Percentiles rank a stretch among this genome's conserved stretches.
These are phyloP conservation scores for Acrocephalus arundinaceus DNA, from an alignment of 2,113 vertebrate species.

Conservation along the genomic window DNA sequence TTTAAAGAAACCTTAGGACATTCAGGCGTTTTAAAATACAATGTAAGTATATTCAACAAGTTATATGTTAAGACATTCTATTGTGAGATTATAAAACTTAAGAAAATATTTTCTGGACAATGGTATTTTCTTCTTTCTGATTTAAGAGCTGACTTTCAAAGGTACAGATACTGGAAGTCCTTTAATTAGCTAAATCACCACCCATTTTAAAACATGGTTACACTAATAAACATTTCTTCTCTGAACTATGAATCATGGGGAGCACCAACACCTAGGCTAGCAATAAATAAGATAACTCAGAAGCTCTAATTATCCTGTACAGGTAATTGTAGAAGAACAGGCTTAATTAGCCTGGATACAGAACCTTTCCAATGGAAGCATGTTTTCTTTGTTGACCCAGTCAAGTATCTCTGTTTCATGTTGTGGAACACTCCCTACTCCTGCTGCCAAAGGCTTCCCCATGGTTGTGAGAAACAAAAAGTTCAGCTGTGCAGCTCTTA, in stretches of 20 bases:
- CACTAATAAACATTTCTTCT: background rate
- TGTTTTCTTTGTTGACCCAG: background rate
- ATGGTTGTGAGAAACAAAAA: background rate
- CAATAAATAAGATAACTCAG: background rate
- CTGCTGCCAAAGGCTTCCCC: background rate
- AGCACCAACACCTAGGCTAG: background rate
- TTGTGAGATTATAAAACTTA: background rate
- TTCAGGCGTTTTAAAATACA: background rate
- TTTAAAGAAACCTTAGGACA: background rate
- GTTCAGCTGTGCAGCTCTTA: background rate
- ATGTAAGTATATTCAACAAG: background rate
- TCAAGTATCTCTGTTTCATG: background rate
- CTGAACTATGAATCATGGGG: background rate
- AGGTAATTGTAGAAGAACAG: background rate
- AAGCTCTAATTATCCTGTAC: background rate
- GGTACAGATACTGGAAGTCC: background rate
- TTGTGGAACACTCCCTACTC: background rate
- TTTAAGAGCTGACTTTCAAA: background rate
- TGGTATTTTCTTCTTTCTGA: background rate
- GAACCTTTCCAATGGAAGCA: background rate
- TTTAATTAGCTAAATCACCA: background rate
- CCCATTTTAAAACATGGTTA: background rate
- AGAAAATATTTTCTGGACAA: background rate
- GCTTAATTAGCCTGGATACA: background rate
- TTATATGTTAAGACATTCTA: background rate